phyloP scores from a whole-genome alignment of 1,140 invertebrate genomes.

The Drosophila yakuba region DNA sequence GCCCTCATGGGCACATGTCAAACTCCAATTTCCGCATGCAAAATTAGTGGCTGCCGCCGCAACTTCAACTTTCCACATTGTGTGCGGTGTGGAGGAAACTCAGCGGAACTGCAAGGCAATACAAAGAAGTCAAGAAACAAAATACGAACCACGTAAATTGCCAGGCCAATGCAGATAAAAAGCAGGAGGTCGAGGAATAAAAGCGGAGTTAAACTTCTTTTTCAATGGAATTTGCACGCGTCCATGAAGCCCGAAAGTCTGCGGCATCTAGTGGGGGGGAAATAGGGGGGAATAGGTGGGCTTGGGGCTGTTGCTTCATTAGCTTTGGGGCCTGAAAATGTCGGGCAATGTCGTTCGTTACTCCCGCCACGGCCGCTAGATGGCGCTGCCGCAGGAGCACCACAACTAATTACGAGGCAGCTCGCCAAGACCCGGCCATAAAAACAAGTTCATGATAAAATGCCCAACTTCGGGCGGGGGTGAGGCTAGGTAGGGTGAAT shows the following conservation, averaged over 20 bases:
- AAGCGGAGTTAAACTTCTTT: conserved; percentile 48
- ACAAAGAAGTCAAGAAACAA: conserved; percentile 38
- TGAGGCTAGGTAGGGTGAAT: too few species aligned
- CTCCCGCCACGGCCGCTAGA: conserved; percentile 61
- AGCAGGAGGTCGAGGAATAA: conserved; percentile 12
- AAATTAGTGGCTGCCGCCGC: conserved; percentile 36
- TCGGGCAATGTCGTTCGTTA: conserved; percentile 83
- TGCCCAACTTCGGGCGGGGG: conserved; percentile 14
- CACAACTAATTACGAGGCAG: conserved; percentile 69
- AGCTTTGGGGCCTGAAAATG: conserved; percentile 60
- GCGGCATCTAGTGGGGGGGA: conserved; percentile 11
- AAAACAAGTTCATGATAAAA: conserved; percentile 58
- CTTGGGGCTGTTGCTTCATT: conserved; percentile 58
- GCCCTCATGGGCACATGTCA: conserved; percentile 40
- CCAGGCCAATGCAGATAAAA: conserved; percentile 69
- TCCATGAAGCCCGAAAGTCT: conserved; percentile 53
- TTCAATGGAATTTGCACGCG: conserved; percentile 77
- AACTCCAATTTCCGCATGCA: conserved; percentile 61
- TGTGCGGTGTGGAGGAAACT: conserved; percentile 29
- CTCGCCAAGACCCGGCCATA: conserved; percentile 30
- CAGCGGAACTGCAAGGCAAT: conserved; percentile 34
- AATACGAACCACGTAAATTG: conserved; percentile 62
- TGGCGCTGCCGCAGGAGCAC: conserved; percentile 59
- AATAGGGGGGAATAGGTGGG: conserved; percentile 16
- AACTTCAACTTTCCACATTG: conserved; percentile 30